These are phyloP conservation scores for Mus spretus DNA, from an alignment of 2,797 vertebrate genomes.

Conservation along the genomic window DNA sequence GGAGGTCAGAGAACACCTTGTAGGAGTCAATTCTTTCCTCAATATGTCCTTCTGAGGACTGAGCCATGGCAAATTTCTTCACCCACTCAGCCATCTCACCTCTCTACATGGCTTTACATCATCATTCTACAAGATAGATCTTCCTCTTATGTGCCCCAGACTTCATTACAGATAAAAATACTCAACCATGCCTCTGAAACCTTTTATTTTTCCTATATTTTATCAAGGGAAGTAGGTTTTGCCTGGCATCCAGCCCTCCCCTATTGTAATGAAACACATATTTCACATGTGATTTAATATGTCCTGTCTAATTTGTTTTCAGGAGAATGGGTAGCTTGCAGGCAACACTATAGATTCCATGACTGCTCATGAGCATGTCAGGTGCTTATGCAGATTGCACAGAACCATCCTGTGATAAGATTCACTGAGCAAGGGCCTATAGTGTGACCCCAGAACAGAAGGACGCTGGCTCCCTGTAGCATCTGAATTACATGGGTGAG, in stretches of 20 bases:
- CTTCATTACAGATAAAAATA: conserved; percentile 11
- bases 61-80: not conserved
- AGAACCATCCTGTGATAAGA: too few species aligned
- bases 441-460: fast-evolving
- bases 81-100: not conserved
- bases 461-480: fast-evolving
- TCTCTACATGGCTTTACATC: not conserved
- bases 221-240: not conserved
- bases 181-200: not conserved
- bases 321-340: not conserved
- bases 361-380: not conserved
- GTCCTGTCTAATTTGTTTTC: not conserved
- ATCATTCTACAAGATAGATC: not conserved
- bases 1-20: not conserved
- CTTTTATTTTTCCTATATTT: not conserved
- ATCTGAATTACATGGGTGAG: not conserved
- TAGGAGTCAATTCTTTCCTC: not conserved
- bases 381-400: not conserved
- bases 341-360: not conserved
- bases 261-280: not conserved
- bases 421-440: not conserved
- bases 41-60: not conserved
- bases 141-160: not conserved
- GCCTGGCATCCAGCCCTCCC: fast-evolving
- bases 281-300: not conserved